Base-by-base conservation (phyloP, 2,888 invertebrate genomes). In the Apamea monoglypha region DNA sequence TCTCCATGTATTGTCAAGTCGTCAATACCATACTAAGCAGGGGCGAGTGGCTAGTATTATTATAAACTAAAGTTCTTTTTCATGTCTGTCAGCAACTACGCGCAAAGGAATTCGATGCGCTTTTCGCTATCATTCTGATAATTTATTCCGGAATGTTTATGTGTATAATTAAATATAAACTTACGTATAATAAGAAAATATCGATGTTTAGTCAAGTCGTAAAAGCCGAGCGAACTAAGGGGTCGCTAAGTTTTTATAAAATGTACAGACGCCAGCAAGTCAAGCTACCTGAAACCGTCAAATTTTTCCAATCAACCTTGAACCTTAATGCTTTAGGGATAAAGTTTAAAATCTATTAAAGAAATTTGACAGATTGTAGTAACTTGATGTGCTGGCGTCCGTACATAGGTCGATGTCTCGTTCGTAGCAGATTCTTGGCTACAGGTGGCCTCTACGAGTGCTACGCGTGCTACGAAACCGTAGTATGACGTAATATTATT, bases 381-480 rank as follows among this genome's bases (percentile, higher is more conserved):
- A n/a, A n/a, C n/a, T n/a, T n/a, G n/a, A n/a, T n/a, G n/a, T n/a
- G n/a, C n/a, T n/a, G n/a, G n/a, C n/a, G n/a, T n/a, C n/a, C n/a
- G n/a, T n/a, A n/a, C n/a, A 36, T 40, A 29, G 21, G 40, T 61
- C 44, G n/a, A 53, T 18, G 53, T 7, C 32, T 76, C 29, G 12
- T 83, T 69, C 64, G 47, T 64, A 76, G 47, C 69, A 47, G n/a
- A 6, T 25, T 50, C 21, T 76, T 59, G 47, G 47, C 69, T 83
- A 83, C 83, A 83, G 40, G 69, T 83, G 69, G 76, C 21, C 32
- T 64, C 68, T 64, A 81, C 69, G 63, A 83, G 3, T 32, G 47
- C 69, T 81, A 76, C 76, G 80, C 32, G 32, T 50, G 74, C 68
- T 76, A 76, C 69, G 53, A 72, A 36, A 29, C 8, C 64, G 69